Conservation (phyloP, 2,888 invertebrate species). For the Diploptera punctata region DNA sequence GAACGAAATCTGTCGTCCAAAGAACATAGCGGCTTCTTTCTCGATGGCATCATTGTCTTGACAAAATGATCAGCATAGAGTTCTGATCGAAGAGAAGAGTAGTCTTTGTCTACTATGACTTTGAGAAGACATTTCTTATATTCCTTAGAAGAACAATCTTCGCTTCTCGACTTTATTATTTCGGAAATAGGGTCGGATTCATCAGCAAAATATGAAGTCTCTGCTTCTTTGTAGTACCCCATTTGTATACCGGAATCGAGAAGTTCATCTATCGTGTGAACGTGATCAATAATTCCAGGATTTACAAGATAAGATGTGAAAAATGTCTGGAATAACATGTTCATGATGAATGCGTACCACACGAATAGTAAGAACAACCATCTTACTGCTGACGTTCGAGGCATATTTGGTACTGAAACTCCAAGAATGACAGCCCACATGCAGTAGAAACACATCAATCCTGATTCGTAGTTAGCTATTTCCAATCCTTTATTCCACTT, state of each 20-base stretch:
- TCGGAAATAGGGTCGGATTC: not conserved
- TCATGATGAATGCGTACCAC: not conserved
- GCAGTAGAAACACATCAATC: not conserved
- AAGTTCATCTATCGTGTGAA: not conserved
- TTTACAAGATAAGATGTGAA: not conserved
- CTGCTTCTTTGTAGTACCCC: not conserved
- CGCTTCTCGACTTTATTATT: not conserved
- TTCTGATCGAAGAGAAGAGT: not conserved
- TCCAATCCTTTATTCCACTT: not conserved
- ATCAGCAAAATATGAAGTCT: not conserved
- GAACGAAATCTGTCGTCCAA: not conserved
- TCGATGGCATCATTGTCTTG: not conserved
- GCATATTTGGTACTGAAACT: not conserved
- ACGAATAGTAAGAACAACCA: not conserved
- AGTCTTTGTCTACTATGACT: not conserved
- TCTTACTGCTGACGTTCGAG: not conserved
- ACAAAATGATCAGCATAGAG: not conserved
- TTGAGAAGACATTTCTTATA: not conserved
- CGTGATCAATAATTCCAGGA: not conserved
- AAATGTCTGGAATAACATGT: not conserved
- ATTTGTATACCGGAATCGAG: not conserved
- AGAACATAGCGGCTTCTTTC: not conserved
- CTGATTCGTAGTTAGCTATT: not conserved
- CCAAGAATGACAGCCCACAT: not conserved
- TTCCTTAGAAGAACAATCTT: not conserved